Percentiles rank a stretch among this genome's conserved stretches.
Conservation (phyloP, 2,888 invertebrate genomes). For the Drosophila mayaguana region DNA sequence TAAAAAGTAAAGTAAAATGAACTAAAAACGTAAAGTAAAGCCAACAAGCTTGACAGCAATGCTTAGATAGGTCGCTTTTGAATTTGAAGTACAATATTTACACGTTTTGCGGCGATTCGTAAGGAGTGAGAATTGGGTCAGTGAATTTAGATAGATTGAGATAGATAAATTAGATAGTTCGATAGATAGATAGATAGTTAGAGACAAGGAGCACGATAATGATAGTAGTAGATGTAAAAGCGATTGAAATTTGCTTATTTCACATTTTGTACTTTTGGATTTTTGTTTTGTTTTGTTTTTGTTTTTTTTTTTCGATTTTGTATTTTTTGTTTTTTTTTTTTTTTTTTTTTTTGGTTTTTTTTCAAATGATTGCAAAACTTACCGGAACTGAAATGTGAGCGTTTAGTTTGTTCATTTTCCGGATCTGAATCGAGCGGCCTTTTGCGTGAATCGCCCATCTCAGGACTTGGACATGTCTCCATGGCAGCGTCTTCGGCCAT, state of each 20-base stretch:
- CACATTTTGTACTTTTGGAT: slow-evolving; percentile 42
- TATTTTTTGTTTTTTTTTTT: slow-evolving; percentile 18
- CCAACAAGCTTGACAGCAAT: slow-evolving; percentile 15
- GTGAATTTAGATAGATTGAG: slow-evolving; percentile 35
- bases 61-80: slow-evolving; percentile 5
- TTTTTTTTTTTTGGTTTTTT: slow-evolving; percentile 18
- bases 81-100: slow-evolving; percentile 67
- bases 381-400: slow-evolving; percentile 96
- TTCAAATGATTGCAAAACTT: slow-evolving; percentile 84
- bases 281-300: slow-evolving; percentile 21
- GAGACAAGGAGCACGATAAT: slow-evolving; percentile 57
- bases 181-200: slow-evolving; percentile 38
- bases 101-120: slow-evolving; percentile 45
- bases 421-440: slow-evolving; percentile 93
- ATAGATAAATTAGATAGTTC: slow-evolving; percentile 34
- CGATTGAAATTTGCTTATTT: slow-evolving; percentile 63
- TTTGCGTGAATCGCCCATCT: slow-evolving; percentile 94
- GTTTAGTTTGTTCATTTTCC: slow-evolving; percentile 95
- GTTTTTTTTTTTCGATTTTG: slow-evolving; percentile 15
- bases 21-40: slow-evolving; percentile 1
- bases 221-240: slow-evolving; percentile 65
- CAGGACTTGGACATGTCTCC: slow-evolving; percentile 97
- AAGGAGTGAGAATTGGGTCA: slow-evolving; percentile 35
- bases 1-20: not conserved
- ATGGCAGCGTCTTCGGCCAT: slow-evolving; percentile 97